Evolutionary conservation across 2,888 invertebrate genomes (phyloP), one percentile per base, ranked within the genome.

Genomic region (Lydus trimaculatus): DNA sequence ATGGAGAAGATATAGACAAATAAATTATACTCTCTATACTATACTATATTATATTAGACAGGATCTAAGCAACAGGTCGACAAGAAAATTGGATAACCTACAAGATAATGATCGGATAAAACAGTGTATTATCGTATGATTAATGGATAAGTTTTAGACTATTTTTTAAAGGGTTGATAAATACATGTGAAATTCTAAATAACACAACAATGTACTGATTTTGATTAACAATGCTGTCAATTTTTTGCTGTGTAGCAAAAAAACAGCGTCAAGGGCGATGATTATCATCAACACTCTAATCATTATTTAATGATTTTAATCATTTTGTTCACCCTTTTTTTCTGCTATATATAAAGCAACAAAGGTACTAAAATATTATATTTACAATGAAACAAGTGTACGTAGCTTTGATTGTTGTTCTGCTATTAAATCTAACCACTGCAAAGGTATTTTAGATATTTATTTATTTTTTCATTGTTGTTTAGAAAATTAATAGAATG

Each of bases 1-100:
- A 43, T 48, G 11, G 20, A 56, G 23, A 9, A 56, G n/a, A n/a
- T n/a, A 23, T 20, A 56, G 56, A 56, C 56, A 56, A 56, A 56
- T 25, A 52, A 52, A 43, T 43, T 43, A 43, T 39, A 15, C 15
- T 39, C 39, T 33, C 33, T 36, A 28, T 28, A 36, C 36, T 15
- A 1, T 17, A 43, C n/a, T 20, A 48, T 25, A 17, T 17, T 43
- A 56, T 25, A 56, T 25, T 25, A 56, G 25, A 56, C 25, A 56
- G 56, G 25, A 25, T 23, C 13, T 25, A 25, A 56, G 56, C 56
- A 56, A 56, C 56, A 56, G 56, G 56, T 56, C 56, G 56, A 25
- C 56, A 56, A 56, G 56, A 56, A 56, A 56, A 56, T 56, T 25
- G 56, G 15, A 25, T 25, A 25, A 23, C 25, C 56, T 25, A 56